phyloP scores from a whole-genome alignment of 2,113 vertebrate species.

The Lota lota region DNA sequence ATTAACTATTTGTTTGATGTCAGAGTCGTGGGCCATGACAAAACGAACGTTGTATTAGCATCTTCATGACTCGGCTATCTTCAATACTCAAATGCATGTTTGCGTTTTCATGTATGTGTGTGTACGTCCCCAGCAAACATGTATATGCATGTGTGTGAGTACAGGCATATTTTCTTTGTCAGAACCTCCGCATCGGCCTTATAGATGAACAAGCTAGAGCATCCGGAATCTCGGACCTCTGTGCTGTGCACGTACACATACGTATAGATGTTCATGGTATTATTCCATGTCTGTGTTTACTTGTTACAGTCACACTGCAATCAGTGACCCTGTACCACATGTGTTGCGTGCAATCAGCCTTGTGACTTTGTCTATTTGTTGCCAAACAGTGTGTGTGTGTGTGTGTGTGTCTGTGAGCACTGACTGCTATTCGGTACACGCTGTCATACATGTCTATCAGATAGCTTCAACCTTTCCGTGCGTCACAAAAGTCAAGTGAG shows the following conservation, averaged over 20 bases:
- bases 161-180: too few species aligned
- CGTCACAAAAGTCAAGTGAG: conserved; percentile 29
- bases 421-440: conserved; percentile 25
- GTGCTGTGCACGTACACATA: neutral
- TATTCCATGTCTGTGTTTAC: conserved; percentile 4
- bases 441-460: conserved; percentile 3
- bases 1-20: too few species aligned
- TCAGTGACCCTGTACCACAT: neutral
- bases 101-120: neutral
- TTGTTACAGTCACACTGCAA: neutral
- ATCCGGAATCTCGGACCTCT: neutral
- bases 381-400: conserved; percentile 36
- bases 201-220: neutral
- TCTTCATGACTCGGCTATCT: too few species aligned
- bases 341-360: neutral
- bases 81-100: too few species aligned
- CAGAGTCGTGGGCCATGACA: too few species aligned
- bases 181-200: neutral
- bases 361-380: conserved; percentile 44
- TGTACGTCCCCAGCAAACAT: too few species aligned
- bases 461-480: conserved; percentile 25
- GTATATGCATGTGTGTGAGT: neutral
- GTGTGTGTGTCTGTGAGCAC: neutral
- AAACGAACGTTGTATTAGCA: too few species aligned
- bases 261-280: neutral